Evolutionary conservation across 2,797 vertebrate species (phyloP), one percentile per base, ranked within the genome.

Genomic region (Zenarchopterus dispar): DNA sequence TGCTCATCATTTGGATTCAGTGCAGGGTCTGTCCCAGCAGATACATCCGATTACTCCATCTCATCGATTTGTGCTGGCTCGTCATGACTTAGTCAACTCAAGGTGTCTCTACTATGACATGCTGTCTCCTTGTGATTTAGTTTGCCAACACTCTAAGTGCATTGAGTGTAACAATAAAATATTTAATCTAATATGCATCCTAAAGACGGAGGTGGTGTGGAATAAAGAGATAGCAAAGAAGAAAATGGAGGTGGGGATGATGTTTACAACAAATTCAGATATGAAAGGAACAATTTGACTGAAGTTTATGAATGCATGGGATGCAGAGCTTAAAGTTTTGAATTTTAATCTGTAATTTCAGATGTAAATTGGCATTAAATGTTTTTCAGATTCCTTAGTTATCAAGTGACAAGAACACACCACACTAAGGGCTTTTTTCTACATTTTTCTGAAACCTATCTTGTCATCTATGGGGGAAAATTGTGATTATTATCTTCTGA

Each of bases 11-110:
- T 92, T 85, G 80, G 78, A 93, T 93, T 90, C 91, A 90, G 87
- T 82, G 81, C 80, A 82, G 80, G 78, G 80, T 67, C 65, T 21
- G 77, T 90, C 86, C 80, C 87, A 80, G 84, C 84, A 92, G 89
- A 93, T 90, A 86, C 86, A 91, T 93, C 91, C 83, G 90, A 93
- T 93, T 93, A 94, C 90, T 87, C 82, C 86, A 75, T 73, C 74
- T 83, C 84, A 91, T 92, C 80, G 91, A 93, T 92, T 88, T 85
- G 80, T 84, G 87, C 86, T 80, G 75, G 73, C 84, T 89, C 85
- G 81, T 92, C 85, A 86, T 85, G 85, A 87, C 89, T 90, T 87
- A 79, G 81, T 89, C 88, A 89, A 90, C 77, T 84, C 89, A 90
- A 89, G 88, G 90, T 89, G 90, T 91, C 89, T 91, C 87, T 86